Percentiles rank a stretch among this genome's conserved stretches.
Evolutionary conservation across 1,140 invertebrate species (phyloP).

Genomic region (Drosophila teissieri): DNA sequence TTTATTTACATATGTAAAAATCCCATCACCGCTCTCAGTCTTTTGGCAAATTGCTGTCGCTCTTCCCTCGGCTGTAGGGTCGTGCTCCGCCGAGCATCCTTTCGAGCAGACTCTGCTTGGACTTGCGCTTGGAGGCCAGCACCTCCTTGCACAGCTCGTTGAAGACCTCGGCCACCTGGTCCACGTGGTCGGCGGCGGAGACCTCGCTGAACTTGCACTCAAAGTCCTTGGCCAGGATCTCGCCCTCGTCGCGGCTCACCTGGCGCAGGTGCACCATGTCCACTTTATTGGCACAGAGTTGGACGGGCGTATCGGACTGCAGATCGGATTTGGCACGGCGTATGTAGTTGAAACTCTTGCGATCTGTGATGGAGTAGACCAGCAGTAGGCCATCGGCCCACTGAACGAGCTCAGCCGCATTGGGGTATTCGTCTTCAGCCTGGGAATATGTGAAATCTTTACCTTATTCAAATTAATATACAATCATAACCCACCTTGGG

Average conservation of each 20-base stretch:
- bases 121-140: slow-evolving; percentile 90
- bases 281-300: slow-evolving; percentile 91
- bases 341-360: slow-evolving; percentile 93
- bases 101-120: slow-evolving; percentile 92
- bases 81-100: slow-evolving; percentile 91
- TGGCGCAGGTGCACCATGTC: slow-evolving; percentile 96
- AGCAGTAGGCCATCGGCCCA: slow-evolving; percentile 96
- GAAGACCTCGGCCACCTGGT: slow-evolving; percentile 92
- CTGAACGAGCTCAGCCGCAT: slow-evolving; percentile 89
- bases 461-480: neutral
- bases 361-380: slow-evolving; percentile 96
- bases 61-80: slow-evolving; percentile 93
- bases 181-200: slow-evolving; percentile 94
- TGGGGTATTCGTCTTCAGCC: slow-evolving; percentile 89
- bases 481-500: slow-evolving; percentile 82
- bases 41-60: slow-evolving; percentile 93
- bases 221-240: slow-evolving; percentile 93
- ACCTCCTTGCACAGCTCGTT: slow-evolving; percentile 93
- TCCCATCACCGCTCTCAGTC: slow-evolving; percentile 86
- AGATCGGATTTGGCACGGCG: slow-evolving; percentile 90
- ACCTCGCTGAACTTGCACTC: slow-evolving; percentile 95
- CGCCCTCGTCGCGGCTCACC: slow-evolving; percentile 94
- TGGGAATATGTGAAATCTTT: slow-evolving; percentile 66
- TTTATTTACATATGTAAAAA: slow-evolving; percentile 54
- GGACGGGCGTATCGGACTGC: slow-evolving; percentile 89